Base-by-base conservation (phyloP, 2,113 vertebrate species). In the Mungos mungo region DNA sequence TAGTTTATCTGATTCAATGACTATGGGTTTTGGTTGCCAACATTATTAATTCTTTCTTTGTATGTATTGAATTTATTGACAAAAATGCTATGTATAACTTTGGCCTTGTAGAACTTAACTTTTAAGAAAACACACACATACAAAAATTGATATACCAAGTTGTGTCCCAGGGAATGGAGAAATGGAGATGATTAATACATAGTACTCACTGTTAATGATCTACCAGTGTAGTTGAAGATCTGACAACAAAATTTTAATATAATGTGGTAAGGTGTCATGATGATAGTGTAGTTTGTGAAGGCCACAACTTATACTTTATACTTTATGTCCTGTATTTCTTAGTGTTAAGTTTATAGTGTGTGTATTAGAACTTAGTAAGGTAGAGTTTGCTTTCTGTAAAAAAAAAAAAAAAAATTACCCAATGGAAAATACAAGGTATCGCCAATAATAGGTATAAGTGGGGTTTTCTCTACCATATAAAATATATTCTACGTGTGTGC, bases 391-490 rank as follows among this genome's bases (percentile, higher is more conserved):
- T 84, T 95, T 85, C 89, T 13, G 2, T 69, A 23, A 66, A 92
- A 60, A 66, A 33, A 81, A 60, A 66, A 33, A 81, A 85, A 31
- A 83, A 63, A 47, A 47, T 47, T 47, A 47, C 45, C 89, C 2
- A 45, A 65, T 71, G 52, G 10, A 88, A 92, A 74, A 88, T 9
- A 80, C 10, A 47, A 85, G 14, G 0, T 71, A 41, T 14, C 82
- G 60, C 25, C 86, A 66, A 68, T 47, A 92, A 1, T 69, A 45
- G 2, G 7, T 87, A 5, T 68, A 92, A 92, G 15, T 92, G 35
- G 2, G 5, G 54, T 95, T 72, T 97, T 68, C 84, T 98, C 35
- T 98, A 80, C 95, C 23, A 47, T n/a, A 87, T 54, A 71, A 95
- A 92, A 79, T 97, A 85, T 31, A 76, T 97, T 90, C 25, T 52